Base-by-base conservation (phyloP, 2,797 vertebrate genomes). In the Acanthiza pusilla region DNA sequence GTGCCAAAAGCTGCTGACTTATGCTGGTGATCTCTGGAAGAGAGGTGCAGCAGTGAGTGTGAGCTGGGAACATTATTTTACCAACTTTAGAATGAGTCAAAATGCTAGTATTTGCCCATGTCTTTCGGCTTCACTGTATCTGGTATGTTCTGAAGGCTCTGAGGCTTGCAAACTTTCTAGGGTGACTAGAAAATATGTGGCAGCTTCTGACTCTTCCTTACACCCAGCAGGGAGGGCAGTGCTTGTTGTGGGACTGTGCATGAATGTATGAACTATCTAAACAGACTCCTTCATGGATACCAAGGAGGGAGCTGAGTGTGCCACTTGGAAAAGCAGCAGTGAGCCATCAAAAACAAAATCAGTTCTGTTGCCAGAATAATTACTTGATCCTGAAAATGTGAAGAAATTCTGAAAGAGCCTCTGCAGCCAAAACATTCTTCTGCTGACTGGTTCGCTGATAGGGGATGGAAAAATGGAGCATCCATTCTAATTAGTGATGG, bases 401-500 rank as follows among this genome's bases (percentile, higher is more conserved):
- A 77, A 45, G 58, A 72, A 84, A 53, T 57, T 90, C 51, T 48
- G 20, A 79, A 89, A 94, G 47, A 88, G 36, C 36, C 40, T 94
- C 40, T 70, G 29, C 40, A 93, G 84, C 79, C 68, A 91, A 85
- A 96, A 62, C 9, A 50, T 51, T 25, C 15, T 91, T 89, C 65
- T 93, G 65, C 79, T 91, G 89, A 40, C 76, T 91, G 27, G 26
- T 87, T 96, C 23, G 36, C 61, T 77, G 51, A 61, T 30, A 90
- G 74, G 50, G 55, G 65, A 85, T 70, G 42, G 34, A 85, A 89
- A 94, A 94, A 45, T 32, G 75, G 85, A 95, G 42, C 71, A 90
- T 90, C 67, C 9, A 0, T 92, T 96, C 57, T 86, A 92, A 94
- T 96, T 96, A 96, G 83, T n/a, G 79, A 40, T 29, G 71, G 68